Conservation (phyloP, 1,140 invertebrate genomes). For the Papilio xuthus region DNA sequence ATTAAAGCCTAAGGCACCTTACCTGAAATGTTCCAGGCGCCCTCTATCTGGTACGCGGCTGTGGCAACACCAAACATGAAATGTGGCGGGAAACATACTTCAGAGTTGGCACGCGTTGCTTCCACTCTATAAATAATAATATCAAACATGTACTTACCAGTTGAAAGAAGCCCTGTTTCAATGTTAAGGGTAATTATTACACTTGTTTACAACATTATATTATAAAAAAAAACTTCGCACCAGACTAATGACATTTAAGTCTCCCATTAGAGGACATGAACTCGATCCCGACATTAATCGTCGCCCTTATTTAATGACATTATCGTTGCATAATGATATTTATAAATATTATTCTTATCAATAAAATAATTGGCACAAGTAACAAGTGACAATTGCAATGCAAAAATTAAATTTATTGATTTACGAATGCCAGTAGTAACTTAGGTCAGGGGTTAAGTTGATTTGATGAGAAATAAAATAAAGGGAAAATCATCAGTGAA, state of each 20-base stretch:
- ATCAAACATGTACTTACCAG: not conserved
- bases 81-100: conserved; percentile 63
- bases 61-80: conserved; percentile 78
- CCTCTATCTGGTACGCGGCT: conserved; percentile 79
- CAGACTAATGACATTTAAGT: not conserved
- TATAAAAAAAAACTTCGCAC: not conserved
- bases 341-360: conserved; percentile 12
- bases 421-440: not conserved
- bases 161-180: not conserved
- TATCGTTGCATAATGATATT: conserved; percentile 8
- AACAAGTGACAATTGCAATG: not conserved
- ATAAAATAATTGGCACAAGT: conserved; percentile 1
- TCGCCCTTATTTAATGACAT: not conserved
- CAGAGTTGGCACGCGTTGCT: not conserved
- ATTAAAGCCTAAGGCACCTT: conserved; percentile 24
- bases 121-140: conserved; percentile 23
- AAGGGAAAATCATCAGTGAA: no score
- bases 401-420: not conserved
- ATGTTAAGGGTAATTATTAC: no score
- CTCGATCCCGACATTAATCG: not conserved
- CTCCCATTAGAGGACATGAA: not conserved
- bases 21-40: conserved; percentile 81
- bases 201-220: no score
- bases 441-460: not conserved
- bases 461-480: not conserved